These are phyloP conservation scores for Parapristionchus giblindavisi DNA, from an alignment of 2,888 invertebrate genomes.

Conservation along the genomic window DNA sequence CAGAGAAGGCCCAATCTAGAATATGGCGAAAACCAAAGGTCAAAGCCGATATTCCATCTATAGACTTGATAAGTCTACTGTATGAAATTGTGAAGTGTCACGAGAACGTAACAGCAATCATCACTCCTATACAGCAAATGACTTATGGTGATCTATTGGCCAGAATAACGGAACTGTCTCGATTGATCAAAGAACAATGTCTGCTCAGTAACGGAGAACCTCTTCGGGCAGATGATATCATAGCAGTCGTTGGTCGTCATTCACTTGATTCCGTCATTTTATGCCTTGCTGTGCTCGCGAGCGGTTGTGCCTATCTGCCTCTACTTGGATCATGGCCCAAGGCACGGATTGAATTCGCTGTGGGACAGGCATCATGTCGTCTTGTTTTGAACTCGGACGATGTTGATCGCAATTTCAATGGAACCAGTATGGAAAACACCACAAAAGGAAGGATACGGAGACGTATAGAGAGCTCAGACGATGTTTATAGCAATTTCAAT, in stretches of 20 bases:
- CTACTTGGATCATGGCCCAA: slow-evolving; percentile 81
- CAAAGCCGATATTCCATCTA: neutral
- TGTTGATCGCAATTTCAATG: neutral
- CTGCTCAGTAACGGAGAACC: slow-evolving; percentile 40
- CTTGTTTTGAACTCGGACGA: neutral
- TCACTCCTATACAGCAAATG: neutral
- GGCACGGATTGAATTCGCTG: slow-evolving; percentile 75
- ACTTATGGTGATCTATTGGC: slow-evolving; percentile 8
- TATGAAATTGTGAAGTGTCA: neutral
- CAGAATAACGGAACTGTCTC: neutral
- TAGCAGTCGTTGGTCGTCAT: slow-evolving; percentile 47
- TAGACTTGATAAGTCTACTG: neutral
- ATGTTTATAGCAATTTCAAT: neutral
- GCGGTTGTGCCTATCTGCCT: slow-evolving; percentile 85
- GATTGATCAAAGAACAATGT: slow-evolving; percentile 20
- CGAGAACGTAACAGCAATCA: neutral
- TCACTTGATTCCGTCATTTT: slow-evolving; percentile 40
- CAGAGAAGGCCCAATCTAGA: neutral
- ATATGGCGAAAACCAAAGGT: neutral
- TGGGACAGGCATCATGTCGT: neutral
- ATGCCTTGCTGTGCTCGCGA: slow-evolving; percentile 80
- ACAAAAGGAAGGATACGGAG: neutral
- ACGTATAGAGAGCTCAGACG: neutral
- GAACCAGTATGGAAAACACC: neutral
- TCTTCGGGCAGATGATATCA: slow-evolving; percentile 49